Evolutionary conservation across 1,140 invertebrate species (phyloP), one percentile per base, ranked within the genome.

Genomic region (Callitettix versicolor): DNA sequence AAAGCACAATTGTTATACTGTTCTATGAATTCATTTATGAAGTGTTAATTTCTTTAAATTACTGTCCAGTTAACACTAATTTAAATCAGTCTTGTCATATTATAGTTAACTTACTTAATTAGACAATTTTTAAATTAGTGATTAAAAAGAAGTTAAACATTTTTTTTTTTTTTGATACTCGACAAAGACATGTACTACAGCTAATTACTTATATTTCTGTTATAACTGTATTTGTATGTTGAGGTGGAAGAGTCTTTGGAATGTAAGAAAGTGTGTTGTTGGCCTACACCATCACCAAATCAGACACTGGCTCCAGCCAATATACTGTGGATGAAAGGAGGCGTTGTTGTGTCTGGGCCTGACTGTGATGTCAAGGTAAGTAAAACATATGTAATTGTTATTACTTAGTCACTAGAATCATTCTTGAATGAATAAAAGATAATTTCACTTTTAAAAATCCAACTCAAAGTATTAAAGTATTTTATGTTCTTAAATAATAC

Each of bases 341-440:
- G 53, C 30, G 38, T 55, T 11, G 53, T 55, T n/a, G 1, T 55
- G 33, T 55, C 53, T 11, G 53, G 53, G 21, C 53, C 53, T 22
- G 34, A 48, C 38, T 41, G 53, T 33, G 43, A 47, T 36, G 34
- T 55, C 14, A 43, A 55, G 20, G 53, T 54, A 54, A 54, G 12
- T 9, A 15, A 12, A 9, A 42, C 15, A 7, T n/a, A 9, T 9
- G 7, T 9, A 36, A 36, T 9, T 36, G n/a, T 9, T 9, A 36
- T 36, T 9, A n/a, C n/a, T 9, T 9, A 36, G n/a, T n/a, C n/a
- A n/a, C n/a, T 36, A 36, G n/a, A n/a, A 36, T 36, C 7, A 9
- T n/a, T 36, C 34, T n/a, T 36, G 7, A n/a, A 7, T 36, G 34
- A 7, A 36, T 7, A 36, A n/a, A 7, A 9, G n/a, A n/a, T 36